These are phyloP conservation scores for Prenolepis imparis DNA, from an alignment of 2,888 invertebrate genomes.

Conservation along the genomic window DNA sequence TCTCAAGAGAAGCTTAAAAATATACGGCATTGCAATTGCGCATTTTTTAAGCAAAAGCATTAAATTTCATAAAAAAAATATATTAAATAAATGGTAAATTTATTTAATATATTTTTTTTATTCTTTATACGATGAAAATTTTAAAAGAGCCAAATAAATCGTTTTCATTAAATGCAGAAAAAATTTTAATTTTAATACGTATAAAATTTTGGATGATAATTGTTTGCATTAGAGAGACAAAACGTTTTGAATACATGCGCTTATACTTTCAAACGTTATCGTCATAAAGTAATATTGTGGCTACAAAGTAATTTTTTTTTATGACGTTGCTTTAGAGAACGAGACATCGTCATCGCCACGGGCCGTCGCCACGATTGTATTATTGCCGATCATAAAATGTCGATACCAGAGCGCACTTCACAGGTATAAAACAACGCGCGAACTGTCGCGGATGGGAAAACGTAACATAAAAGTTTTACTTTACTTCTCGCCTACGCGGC, in stretches of 20 bases:
- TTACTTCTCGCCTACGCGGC: slow-evolving; percentile 50
- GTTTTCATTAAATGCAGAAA: background rate
- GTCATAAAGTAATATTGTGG: slow-evolving; percentile 36
- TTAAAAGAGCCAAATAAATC: background rate
- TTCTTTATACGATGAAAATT: background rate
- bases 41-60: background rate
- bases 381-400: slow-evolving; percentile 56
- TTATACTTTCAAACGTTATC: slow-evolving; percentile 7
- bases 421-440: slow-evolving; percentile 55
- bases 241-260: background rate
- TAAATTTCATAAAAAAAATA: background rate
- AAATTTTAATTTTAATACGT: background rate
- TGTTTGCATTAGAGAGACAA: slow-evolving; percentile 29
- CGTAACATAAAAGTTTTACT: slow-evolving; percentile 57
- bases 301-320: slow-evolving; percentile 50
- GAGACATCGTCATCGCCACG: slow-evolving; percentile 38
- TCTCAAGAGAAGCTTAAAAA: background rate
- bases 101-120: background rate
- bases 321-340: slow-evolving; percentile 40
- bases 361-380: slow-evolving; percentile 43
- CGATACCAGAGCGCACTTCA: slow-evolving; percentile 52
- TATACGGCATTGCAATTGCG: background rate
- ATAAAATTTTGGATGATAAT: background rate
- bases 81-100: slow-evolving; percentile 1
- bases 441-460: slow-evolving; percentile 52